Evolutionary conservation across 1,140 invertebrate species (phyloP), one percentile per base, ranked within the genome.

Genomic region (Hyphantria cunea): DNA sequence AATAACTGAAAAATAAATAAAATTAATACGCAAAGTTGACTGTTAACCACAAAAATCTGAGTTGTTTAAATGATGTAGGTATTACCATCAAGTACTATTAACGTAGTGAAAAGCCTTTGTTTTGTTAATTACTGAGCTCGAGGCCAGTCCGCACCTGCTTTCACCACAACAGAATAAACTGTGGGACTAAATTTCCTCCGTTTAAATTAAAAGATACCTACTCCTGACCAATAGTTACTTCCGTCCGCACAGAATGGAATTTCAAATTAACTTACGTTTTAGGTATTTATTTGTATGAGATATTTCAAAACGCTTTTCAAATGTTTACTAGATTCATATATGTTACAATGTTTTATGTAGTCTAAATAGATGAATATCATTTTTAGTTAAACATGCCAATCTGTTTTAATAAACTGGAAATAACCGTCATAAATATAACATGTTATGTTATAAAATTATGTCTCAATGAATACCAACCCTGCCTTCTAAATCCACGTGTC

Each of bases 41-140:
- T 33, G 49, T 49, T 32, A 44, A 48, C 64, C 66, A 51, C 66
- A 64, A 66, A 42, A 56, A 66, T 68, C 51, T 59, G 54, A 50
- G 68, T 71, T 75, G 71, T 74, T 71, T 67, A 75, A 80, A 78
- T 75, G 73, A 77, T 70, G 73, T 70, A 76, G 68, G 69, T 59
- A 70, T 65, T 70, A 70, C 68, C 74, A 74, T 76, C 68, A 70
- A 72, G 73, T 72, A 76, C 70, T 76, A 66, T 72, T 77, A 77
- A 76, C 71, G 71, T 59, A 64, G 59, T 76, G 74, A 69, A 76
- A 77, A 74, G 72, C 74, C 70, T 79, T 82, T 82, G 76, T 82
- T 82, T 79, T 76, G 75, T 82, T 82, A 82, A 82, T 82, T 82
- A 79, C 74, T 66, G 55, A 52, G 61, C 64, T 56, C 66, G 62